Evolutionary conservation across 2,888 invertebrate species (phyloP).

Genomic region (Pandemis corylana): DNA sequence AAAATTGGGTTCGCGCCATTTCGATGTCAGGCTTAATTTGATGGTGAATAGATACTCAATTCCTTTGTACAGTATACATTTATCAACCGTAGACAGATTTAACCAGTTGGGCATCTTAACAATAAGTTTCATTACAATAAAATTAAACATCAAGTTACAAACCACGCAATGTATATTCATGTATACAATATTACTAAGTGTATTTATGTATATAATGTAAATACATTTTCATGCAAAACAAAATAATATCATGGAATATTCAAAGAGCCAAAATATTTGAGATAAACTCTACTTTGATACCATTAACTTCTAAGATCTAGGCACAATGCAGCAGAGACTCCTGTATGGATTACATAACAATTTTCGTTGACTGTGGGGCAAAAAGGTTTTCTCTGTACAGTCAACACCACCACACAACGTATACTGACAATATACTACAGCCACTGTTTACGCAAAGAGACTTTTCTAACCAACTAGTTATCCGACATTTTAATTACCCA

Average conservation of each 20-base stretch:
- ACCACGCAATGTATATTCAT: slow-evolving; percentile 84
- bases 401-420: slow-evolving; percentile 74
- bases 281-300: slow-evolving; percentile 85
- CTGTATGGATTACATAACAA: slow-evolving; percentile 83
- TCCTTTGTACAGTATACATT: slow-evolving; percentile 57
- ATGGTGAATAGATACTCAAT: slow-evolving; percentile 64
- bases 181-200: slow-evolving; percentile 84
- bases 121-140: slow-evolving; percentile 68
- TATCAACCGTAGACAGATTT: slow-evolving; percentile 64
- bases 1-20: slow-evolving; percentile 54
- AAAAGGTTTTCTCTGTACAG: slow-evolving; percentile 63
- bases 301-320: slow-evolving; percentile 85
- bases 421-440: slow-evolving; percentile 69
- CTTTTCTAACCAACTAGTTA: slow-evolving; percentile 25
- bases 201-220: slow-evolving; percentile 83
- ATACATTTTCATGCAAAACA: slow-evolving; percentile 84
- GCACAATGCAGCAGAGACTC: slow-evolving; percentile 86
- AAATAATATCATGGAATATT: slow-evolving; percentile 85
- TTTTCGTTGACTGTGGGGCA: slow-evolving; percentile 84
- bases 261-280: slow-evolving; percentile 85
- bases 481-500: slow-evolving; percentile 14
- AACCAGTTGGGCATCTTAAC: slow-evolving; percentile 81
- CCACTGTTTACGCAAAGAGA: slow-evolving; percentile 45
- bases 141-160: slow-evolving; percentile 82
- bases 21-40: slow-evolving; percentile 56